Conservation (phyloP, 2,797 vertebrate species). For the Heteromormyrus szaboi region DNA sequence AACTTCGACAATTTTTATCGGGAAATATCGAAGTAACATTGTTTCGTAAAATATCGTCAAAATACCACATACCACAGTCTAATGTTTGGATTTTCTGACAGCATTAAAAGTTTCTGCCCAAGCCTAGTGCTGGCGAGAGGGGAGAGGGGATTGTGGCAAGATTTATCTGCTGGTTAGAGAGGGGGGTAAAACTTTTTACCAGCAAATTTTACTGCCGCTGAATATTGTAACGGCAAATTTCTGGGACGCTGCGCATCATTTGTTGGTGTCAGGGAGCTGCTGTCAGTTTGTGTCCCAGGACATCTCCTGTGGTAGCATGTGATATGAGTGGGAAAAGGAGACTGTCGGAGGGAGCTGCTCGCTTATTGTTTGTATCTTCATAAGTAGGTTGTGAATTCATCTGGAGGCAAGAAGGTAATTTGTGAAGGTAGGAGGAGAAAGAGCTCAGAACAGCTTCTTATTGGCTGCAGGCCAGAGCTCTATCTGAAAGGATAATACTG, state of each 20-base stretch:
- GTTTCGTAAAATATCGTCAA: neutral
- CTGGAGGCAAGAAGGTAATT: neutral
- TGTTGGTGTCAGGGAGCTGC: neutral
- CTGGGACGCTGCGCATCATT: neutral
- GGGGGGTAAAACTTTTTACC: neutral
- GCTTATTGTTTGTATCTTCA: neutral
- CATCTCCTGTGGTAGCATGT: neutral
- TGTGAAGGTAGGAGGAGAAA: neutral
- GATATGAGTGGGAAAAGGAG: neutral
- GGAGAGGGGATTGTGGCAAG: neutral
- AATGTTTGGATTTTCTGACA: neutral
- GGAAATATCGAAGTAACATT: neutral
- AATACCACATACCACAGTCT: neutral
- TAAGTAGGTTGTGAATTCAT: neutral
- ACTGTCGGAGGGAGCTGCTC: neutral
- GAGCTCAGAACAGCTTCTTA: neutral
- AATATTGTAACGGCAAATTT: neutral
- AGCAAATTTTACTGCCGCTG: neutral
- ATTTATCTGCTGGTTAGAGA: neutral
- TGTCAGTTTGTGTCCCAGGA: neutral
- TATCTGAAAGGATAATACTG: neutral
- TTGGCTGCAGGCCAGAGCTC: neutral
- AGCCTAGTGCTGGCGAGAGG: neutral
- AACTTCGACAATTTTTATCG: neutral
- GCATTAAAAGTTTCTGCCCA: neutral